Evolutionary conservation across 2,797 vertebrate species (phyloP).

Genomic region (Pteropus rufus): DNA sequence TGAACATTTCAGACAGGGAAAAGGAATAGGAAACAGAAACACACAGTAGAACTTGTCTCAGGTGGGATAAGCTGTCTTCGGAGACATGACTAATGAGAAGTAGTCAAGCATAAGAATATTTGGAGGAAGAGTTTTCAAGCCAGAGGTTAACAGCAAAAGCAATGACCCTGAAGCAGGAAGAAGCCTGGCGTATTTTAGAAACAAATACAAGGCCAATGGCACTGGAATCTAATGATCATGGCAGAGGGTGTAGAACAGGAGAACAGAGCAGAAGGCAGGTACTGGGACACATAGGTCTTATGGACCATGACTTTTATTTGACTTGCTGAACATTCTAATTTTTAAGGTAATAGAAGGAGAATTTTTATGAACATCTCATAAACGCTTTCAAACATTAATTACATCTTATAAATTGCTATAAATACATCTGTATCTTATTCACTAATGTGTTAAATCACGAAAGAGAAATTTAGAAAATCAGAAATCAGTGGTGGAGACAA

Average conservation of each 20-base stretch:
- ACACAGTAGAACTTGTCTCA: neutral
- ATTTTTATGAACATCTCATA: conserved; percentile 7
- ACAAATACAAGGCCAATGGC: neutral
- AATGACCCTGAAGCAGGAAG: neutral
- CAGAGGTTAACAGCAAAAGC: neutral
- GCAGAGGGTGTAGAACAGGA: neutral
- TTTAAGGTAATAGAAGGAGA: conserved; percentile 21
- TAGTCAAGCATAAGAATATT: neutral
- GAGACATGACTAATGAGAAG: neutral
- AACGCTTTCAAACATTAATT: conserved; percentile 62
- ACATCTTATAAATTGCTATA: conserved; percentile 36
- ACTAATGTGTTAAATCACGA: conserved; percentile 52
- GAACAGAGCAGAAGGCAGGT: neutral
- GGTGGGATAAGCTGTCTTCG: neutral
- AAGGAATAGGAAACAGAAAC: neutral
- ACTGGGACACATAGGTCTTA: neutral
- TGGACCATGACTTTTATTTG: neutral
- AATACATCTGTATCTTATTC: conserved; percentile 49
- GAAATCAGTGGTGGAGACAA: conserved; percentile 18
- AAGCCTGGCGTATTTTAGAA: neutral
- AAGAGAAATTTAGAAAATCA: conserved; percentile 56
- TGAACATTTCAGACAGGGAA: neutral
- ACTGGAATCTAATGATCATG: neutral
- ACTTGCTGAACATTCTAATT: neutral
- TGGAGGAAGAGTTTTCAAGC: neutral